These are phyloP conservation scores for Oryzias melastigma DNA, from an alignment of 2,113 vertebrate genomes.

Conservation along the genomic window DNA sequence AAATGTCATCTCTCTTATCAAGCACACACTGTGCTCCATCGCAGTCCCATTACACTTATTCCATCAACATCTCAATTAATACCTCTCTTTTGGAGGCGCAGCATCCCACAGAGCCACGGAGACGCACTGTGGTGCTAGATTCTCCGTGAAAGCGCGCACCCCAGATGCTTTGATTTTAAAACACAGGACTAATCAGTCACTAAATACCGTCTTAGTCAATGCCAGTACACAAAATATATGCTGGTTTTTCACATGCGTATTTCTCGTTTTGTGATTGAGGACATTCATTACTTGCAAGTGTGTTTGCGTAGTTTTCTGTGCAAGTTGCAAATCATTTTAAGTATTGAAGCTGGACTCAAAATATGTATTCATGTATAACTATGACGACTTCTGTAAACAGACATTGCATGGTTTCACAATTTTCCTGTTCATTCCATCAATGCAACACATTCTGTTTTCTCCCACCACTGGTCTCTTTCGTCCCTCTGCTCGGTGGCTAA, in stretches of 20 bases:
- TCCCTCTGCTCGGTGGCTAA: constrained; percentile 50
- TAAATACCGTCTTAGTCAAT: constrained; percentile 27
- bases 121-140: constrained; percentile 16
- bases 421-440: too few species aligned
- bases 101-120: constrained; percentile 39
- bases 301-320: background rate
- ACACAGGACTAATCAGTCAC: constrained; percentile 11
- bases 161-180: constrained; percentile 38
- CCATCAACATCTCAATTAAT: constrained; percentile 69
- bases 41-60: constrained; percentile 49
- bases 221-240: constrained; percentile 24
- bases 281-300: background rate
- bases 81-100: constrained; percentile 46
- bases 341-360: background rate
- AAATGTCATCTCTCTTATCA: constrained; percentile 55
- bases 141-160: constrained; percentile 26
- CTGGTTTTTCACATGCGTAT: background rate
- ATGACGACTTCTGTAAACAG: too few species aligned
- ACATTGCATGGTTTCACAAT: too few species aligned
- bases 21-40: constrained; percentile 56
- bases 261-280: background rate
- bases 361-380: too few species aligned
- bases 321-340: background rate
- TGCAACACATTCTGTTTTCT: too few species aligned
- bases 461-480: background rate